These are phyloP conservation scores for Gallinago jamesoni DNA, from an alignment of 2,113 vertebrate genomes.

Conservation along the genomic window DNA sequence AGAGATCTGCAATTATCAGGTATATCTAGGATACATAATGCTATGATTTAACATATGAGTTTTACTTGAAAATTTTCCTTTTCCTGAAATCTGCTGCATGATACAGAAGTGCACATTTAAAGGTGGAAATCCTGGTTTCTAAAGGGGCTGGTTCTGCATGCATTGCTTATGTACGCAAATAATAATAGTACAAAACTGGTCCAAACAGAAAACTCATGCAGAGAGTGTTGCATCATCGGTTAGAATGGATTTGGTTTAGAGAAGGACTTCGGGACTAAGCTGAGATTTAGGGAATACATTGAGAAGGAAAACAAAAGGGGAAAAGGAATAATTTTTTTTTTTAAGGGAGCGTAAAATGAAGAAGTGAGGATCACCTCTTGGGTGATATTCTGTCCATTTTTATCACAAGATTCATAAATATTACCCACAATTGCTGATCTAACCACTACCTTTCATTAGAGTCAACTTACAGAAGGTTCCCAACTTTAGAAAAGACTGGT, in stretches of 20 bases:
- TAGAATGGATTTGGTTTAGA: not conserved
- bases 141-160: not conserved
- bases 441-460: not conserved
- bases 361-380: not conserved
- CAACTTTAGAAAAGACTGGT: not conserved
- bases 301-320: not conserved
- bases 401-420: not conserved
- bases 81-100: not conserved
- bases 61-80: not conserved
- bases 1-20: slow-evolving; percentile 9
- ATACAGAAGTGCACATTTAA: not conserved
- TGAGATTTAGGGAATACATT: not conserved
- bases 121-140: not conserved
- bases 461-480: not conserved
- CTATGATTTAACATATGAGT: not conserved
- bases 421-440: not conserved
- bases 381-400: not conserved
- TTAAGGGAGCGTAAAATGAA: not conserved
- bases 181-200: not conserved
- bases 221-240: not conserved
- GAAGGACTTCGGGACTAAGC: not conserved
- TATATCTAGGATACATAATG: not conserved
- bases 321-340: not conserved
- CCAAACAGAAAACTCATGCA: not conserved
- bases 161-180: not conserved